These are phyloP conservation scores for Tachysurus fulvidraco DNA, from an alignment of 2,113 vertebrate species.

Conservation along the genomic window DNA sequence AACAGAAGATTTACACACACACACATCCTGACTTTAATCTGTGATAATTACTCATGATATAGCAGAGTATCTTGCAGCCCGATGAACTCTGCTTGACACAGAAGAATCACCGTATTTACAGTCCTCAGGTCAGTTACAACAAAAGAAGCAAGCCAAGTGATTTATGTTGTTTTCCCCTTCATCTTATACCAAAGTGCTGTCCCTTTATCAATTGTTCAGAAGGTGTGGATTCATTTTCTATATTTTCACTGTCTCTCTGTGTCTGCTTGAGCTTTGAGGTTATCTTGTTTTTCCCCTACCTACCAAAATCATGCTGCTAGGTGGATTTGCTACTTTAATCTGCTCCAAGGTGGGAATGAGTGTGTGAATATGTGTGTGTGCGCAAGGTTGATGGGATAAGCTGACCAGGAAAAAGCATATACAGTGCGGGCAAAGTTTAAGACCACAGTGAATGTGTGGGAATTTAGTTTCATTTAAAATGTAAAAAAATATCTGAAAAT, in stretches of 20 bases:
- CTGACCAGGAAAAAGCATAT: not conserved
- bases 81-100: not conserved
- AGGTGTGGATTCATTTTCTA: not conserved
- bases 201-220: not conserved
- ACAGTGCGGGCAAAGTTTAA: not conserved
- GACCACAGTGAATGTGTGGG: not conserved
- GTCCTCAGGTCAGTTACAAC: not conserved
- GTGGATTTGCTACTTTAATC: not conserved
- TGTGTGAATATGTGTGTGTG: not conserved
- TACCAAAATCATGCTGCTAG: not conserved
- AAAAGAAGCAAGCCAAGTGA: not conserved
- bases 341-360: not conserved
- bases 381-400: not conserved
- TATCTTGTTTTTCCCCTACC: not conserved
- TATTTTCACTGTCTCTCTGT: not conserved
- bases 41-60: slow-evolving; percentile 40
- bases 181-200: not conserved
- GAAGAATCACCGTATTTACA: not conserved
- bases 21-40: slow-evolving; percentile 34
- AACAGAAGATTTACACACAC: slow-evolving; percentile 26
- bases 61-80: slow-evolving; percentile 4
- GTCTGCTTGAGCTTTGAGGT: not conserved
- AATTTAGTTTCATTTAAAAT: not conserved
- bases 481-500: no score
- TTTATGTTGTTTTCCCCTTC: not conserved